These are phyloP conservation scores for Trichomalopsis sarcophagae DNA, from an alignment of 1,140 invertebrate genomes.

Conservation along the genomic window DNA sequence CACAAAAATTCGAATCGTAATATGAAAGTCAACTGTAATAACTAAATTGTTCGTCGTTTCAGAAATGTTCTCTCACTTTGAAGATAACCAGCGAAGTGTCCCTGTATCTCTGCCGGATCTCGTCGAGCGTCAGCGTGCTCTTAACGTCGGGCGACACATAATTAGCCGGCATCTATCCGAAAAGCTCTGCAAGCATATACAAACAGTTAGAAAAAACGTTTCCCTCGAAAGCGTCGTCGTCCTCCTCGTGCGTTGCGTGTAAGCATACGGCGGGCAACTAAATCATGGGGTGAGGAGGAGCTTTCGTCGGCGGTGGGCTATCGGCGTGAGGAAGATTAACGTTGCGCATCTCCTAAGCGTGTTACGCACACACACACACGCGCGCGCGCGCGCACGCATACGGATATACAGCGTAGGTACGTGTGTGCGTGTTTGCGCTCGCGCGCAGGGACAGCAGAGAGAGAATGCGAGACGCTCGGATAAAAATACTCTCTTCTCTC, in stretches of 20 bases:
- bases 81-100: constrained; percentile 69
- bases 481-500: constrained; percentile 49
- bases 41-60: neutral
- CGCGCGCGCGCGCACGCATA: constrained; percentile 59
- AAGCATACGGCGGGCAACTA: neutral
- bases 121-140: constrained; percentile 59
- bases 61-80: constrained; percentile 59
- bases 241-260: neutral
- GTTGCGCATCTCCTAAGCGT: constrained; percentile 56
- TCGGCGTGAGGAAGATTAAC: constrained; percentile 54
- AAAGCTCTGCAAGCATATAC: neutral
- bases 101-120: constrained; percentile 67
- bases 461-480: constrained; percentile 49
- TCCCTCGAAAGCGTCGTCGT: neutral
- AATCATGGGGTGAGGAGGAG: neutral
- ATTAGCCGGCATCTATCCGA: constrained; percentile 64
- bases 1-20: constrained; percentile 31
- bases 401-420: constrained; percentile 43
- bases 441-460: neutral
- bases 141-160: constrained; percentile 63
- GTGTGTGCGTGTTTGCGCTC: neutral
- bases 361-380: constrained; percentile 62
- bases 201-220: neutral
- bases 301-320: neutral
- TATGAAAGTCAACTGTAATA: neutral